Evolutionary conservation across 2,797 vertebrate species (phyloP).

Genomic region (Clarias platycephalus): DNA sequence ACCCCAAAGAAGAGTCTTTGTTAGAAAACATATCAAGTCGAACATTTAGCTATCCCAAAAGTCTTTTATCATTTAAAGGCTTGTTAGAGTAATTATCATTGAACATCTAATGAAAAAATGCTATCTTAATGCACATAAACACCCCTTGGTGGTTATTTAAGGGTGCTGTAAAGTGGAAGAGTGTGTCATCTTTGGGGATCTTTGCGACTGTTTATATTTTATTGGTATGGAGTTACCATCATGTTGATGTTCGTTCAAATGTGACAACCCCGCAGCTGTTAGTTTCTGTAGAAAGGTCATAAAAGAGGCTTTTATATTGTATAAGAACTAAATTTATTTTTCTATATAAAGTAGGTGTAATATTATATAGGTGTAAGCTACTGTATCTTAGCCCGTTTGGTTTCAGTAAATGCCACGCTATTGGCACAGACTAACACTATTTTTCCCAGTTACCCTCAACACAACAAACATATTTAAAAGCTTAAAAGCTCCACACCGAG

Average conservation of each 20-base stretch:
- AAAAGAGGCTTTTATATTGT: not conserved
- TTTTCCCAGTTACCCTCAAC: not conserved
- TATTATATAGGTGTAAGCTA: not conserved
- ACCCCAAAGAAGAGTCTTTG: too few species aligned
- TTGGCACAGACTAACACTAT: not conserved
- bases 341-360: not conserved
- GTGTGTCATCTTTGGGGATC: not conserved
- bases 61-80: too few species aligned
- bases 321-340: not conserved
- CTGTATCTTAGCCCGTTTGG: not conserved
- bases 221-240: not conserved
- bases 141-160: not conserved
- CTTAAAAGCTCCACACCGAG: slow-evolving; percentile 6
- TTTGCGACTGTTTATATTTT: not conserved
- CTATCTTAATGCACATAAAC: too few species aligned
- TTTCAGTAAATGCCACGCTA: not conserved
- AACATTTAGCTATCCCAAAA: too few species aligned
- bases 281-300: not conserved
- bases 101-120: too few species aligned
- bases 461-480: not conserved
- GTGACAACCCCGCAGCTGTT: not conserved
- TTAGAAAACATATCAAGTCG: too few species aligned
- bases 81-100: too few species aligned
- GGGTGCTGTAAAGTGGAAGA: not conserved
- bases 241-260: not conserved